These are phyloP conservation scores for Galleria mellonella DNA, from an alignment of 1,140 invertebrate genomes.

Conservation along the genomic window DNA sequence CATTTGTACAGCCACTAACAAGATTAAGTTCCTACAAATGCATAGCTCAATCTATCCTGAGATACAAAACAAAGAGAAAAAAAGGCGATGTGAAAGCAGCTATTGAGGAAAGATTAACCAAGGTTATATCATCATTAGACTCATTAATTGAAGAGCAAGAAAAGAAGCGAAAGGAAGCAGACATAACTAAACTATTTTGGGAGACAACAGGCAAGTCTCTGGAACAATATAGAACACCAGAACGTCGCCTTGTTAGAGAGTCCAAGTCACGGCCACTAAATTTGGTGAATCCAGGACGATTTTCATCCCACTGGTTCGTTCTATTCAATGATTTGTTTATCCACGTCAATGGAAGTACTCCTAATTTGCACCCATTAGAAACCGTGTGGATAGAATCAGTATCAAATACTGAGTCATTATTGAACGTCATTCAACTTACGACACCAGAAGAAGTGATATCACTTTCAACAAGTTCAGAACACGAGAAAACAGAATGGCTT, in stretches of 20 bases:
- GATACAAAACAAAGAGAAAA: constrained; percentile 56
- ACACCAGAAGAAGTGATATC: constrained; percentile 86
- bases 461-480: constrained; percentile 78
- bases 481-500: constrained; percentile 88
- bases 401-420: constrained; percentile 64
- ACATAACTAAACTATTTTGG: constrained; percentile 85
- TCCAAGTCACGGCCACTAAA: constrained; percentile 82
- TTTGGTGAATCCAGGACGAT: constrained; percentile 80
- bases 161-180: constrained; percentile 79
- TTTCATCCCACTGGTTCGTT: constrained; percentile 84
- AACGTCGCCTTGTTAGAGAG: constrained; percentile 85
- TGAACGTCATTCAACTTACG: constrained; percentile 81
- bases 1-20: constrained; percentile 77
- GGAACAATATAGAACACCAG: constrained; percentile 79
- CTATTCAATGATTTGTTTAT: constrained; percentile 85
- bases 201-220: constrained; percentile 79
- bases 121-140: constrained; percentile 76
- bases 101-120: constrained; percentile 61
- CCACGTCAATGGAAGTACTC: constrained; percentile 79
- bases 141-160: constrained; percentile 77
- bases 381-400: constrained; percentile 86
- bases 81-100: constrained; percentile 44
- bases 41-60: constrained; percentile 64
- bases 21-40: constrained; percentile 76
- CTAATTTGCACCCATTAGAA: constrained; percentile 79